Conservation (phyloP, 2,113 vertebrate genomes). For the Myanophis thanlyinensis region DNA sequence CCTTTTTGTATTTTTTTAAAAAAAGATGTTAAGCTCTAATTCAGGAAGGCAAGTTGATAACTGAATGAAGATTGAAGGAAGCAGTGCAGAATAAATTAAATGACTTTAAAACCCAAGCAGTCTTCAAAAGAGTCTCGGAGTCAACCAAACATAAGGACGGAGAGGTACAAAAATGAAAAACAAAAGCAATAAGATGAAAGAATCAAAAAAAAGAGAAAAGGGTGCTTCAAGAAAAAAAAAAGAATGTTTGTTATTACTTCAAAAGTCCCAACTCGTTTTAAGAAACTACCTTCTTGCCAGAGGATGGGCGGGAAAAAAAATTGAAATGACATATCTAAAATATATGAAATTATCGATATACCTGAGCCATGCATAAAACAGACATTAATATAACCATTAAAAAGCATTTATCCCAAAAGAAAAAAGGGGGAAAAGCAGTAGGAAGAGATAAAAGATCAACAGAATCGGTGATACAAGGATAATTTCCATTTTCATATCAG, state of each 20-base stretch:
- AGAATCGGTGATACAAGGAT: background rate
- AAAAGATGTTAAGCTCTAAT: background rate
- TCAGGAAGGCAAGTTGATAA: background rate
- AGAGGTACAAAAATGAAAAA: no score
- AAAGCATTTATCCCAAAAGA: background rate
- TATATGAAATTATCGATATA: background rate
- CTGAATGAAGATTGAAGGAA: slow-evolving; percentile 1
- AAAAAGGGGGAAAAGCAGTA: background rate
- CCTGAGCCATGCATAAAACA: background rate
- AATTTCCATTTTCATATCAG: background rate
- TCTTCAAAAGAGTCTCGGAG: background rate
- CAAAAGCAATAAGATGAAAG: background rate
- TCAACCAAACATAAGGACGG: background rate
- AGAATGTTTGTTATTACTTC: background rate
- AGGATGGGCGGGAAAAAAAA: background rate
- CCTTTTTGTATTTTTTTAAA: background rate
- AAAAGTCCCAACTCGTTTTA: background rate
- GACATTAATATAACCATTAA: background rate
- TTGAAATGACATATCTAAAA: background rate
- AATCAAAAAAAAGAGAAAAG: background rate
- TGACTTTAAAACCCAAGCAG: background rate
- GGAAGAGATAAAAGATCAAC: background rate
- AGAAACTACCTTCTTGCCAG: background rate
- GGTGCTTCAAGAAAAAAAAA: background rate
- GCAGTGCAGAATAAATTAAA: background rate